Evolutionary conservation across 2,113 vertebrate genomes (phyloP).

Genomic region (Lampris incognitus): DNA sequence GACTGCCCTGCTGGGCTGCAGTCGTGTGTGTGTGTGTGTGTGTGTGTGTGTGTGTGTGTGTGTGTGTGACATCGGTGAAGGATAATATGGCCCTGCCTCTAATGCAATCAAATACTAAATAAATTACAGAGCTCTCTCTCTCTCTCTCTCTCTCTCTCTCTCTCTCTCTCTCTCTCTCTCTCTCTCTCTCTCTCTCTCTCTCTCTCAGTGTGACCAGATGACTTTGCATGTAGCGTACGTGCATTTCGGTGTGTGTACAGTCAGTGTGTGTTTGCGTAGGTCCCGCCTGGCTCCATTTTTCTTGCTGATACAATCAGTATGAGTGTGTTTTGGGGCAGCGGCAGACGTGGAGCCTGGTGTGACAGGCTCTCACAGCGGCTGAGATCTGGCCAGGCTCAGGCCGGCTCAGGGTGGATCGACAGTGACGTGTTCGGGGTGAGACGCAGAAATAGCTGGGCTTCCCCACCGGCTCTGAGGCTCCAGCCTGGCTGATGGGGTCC

Average conservation of each 20-base stretch:
- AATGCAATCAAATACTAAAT: slow-evolving; percentile 76
- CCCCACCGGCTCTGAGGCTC: slow-evolving; percentile 66
- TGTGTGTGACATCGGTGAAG: slow-evolving; percentile 57
- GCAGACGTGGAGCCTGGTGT: slow-evolving; percentile 50
- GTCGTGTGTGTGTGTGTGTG: slow-evolving; percentile 17
- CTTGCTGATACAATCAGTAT: slow-evolving; percentile 66
- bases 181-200: slow-evolving; percentile 28
- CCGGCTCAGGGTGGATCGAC: slow-evolving; percentile 65
- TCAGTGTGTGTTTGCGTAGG: slow-evolving; percentile 31
- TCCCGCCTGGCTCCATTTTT: slow-evolving; percentile 53
- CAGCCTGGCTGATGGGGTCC: slow-evolving; percentile 75
- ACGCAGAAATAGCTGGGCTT: slow-evolving; percentile 55
- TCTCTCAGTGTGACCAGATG: slow-evolving; percentile 36
- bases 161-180: slow-evolving; percentile 6
- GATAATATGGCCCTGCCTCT: slow-evolving; percentile 64
- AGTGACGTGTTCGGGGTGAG: slow-evolving; percentile 68
- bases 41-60: slow-evolving; percentile 35
- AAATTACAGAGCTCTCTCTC: slow-evolving; percentile 54
- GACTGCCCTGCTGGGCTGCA: slow-evolving; percentile 58
- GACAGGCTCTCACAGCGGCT: slow-evolving; percentile 24
- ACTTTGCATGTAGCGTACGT: slow-evolving; percentile 53
- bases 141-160: slow-evolving; percentile 8
- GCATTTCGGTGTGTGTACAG: slow-evolving; percentile 50
- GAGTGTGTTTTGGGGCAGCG: slow-evolving; percentile 53
- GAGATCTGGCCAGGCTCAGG: slow-evolving; percentile 74